These are phyloP conservation scores for Chrysopilus asiliformis DNA, from an alignment of 2,888 invertebrate genomes.

Conservation along the genomic window DNA sequence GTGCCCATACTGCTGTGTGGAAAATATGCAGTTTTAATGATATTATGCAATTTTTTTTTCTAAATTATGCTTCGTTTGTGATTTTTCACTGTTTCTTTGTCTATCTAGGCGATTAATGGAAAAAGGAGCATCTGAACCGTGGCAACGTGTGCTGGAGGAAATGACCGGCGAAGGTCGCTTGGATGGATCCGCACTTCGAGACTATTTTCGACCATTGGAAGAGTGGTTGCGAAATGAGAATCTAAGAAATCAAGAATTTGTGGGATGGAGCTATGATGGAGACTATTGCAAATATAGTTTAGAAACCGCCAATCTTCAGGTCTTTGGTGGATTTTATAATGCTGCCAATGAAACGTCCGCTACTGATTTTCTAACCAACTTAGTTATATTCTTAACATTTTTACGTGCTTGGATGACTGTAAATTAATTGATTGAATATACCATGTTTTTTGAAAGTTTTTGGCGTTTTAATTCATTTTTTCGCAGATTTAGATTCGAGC, in stretches of 20 bases:
- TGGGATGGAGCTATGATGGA: constrained; percentile 83
- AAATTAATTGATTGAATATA: too few species aligned
- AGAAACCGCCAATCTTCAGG: constrained; percentile 74
- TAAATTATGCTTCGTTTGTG: neutral
- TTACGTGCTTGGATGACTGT: too few species aligned
- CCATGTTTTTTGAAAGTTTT: too few species aligned
- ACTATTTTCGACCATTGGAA: constrained; percentile 78
- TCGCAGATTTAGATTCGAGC: too few species aligned
- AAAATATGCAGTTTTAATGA: constrained; percentile 1
- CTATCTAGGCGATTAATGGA: constrained; percentile 70
- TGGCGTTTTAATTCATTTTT: too few species aligned
- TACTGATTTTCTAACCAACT: constrained; percentile 6
- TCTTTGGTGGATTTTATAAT: constrained; percentile 74
- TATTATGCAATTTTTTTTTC: too few species aligned
- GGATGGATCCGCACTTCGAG: constrained; percentile 68
- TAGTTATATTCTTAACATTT: too few species aligned
- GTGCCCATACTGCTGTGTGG: too few species aligned
- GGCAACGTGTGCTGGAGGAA: constrained; percentile 70
- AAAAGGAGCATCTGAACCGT: constrained; percentile 67
- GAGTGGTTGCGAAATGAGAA: constrained; percentile 80
- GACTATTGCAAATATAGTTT: constrained; percentile 82
- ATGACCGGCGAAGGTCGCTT: constrained; percentile 67
- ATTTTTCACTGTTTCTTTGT: neutral
- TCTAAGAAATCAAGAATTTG: constrained; percentile 64
- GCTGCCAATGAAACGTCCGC: constrained; percentile 26